Base-by-base conservation (phyloP, 37 sponge, comb jelly and placozoan species). In the Beroe ovata region DNA sequence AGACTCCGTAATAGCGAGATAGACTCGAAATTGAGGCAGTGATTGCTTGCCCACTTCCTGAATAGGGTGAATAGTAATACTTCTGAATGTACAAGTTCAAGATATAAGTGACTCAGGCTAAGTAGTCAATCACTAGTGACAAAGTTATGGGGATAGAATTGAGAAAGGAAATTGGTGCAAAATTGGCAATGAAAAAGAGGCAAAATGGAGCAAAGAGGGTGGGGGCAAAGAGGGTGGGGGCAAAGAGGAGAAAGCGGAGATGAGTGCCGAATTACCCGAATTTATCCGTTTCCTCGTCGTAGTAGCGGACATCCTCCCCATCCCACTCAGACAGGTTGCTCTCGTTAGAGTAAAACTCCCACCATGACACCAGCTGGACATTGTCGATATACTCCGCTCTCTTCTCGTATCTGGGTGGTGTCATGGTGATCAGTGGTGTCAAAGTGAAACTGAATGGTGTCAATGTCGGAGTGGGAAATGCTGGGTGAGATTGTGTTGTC, bases 301-400 rank as follows among this genome's bases (percentile, higher is more conserved):
- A 66, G 69, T 34, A 66, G 36, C 34, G 69, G 0, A 66, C 35
- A 1, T 66, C 69, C 16, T 30, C 69, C 16, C 34, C 69, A 30
- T 66, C 69, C 69, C 69, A 66, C 69, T 66, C 69, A 18, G 25
- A 4, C 33, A 66, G 69, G 16, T 66, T 66, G 34, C 69, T 66
- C 30, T 66, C 69, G 36, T 66, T 66, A 33, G 69, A 66, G 69
- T 66, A 30, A 37, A 66, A 66, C 36, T 66, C 69, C 69, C 69
- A 66, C 69, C 69, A 66, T 14, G 69, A 66, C 1, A 66, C 69
- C 34, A 66, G 14, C 69, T 66, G 25, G 8, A 66, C 36, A 16
- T 66, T 33, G 36, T 66, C 30, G 2, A 66, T 30, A 37, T 66
- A 66, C 36, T 66, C 69, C 34, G 33, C 69, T 66, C 8, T 30